phyloP scores from a whole-genome alignment of 1,140 invertebrate genomes.

The Drosophila sturtevanti region DNA sequence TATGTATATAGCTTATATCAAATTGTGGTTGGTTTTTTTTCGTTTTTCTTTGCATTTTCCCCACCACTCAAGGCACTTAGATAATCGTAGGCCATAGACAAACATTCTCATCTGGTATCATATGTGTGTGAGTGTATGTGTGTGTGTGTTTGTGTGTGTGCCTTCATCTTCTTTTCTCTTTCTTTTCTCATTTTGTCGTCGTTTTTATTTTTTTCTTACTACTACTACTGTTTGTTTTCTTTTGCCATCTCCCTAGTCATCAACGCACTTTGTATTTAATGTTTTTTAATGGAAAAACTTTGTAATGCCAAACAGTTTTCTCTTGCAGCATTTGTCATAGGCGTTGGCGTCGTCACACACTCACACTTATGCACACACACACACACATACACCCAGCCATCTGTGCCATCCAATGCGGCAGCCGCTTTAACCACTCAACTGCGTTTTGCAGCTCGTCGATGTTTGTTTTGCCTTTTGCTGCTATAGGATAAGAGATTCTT shows the following conservation, averaged over 20 bases:
- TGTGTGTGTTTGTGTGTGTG: no score
- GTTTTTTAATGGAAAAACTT: constrained; percentile 65
- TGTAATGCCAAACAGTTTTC: constrained; percentile 53
- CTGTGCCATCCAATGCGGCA: not conserved
- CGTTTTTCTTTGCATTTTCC: constrained; percentile 15
- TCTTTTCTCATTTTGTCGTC: no score
- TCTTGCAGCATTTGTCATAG: constrained; percentile 52
- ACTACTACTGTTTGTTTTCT: constrained; percentile 46
- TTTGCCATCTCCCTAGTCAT: constrained; percentile 27
- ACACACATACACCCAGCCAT: not conserved
- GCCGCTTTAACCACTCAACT: constrained; percentile 8
- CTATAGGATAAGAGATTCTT: constrained; percentile 9
- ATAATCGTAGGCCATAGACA: constrained; percentile 25
- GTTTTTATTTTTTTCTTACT: constrained; percentile 22
- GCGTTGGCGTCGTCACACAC: constrained; percentile 17
- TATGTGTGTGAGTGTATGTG: constrained; percentile 18
- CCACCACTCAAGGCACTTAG: constrained; percentile 5
- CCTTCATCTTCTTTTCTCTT: not conserved
- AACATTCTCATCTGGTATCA: constrained; percentile 6
- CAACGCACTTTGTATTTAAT: constrained; percentile 62
- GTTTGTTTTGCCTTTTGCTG: constrained; percentile 9
- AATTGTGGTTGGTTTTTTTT: constrained; percentile 20
- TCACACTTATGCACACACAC: not conserved
- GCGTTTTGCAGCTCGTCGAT: constrained; percentile 8
- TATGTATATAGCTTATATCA: not conserved